phyloP scores from a whole-genome alignment of 2,888 invertebrate species.

The Parthenolecanium corni region DNA sequence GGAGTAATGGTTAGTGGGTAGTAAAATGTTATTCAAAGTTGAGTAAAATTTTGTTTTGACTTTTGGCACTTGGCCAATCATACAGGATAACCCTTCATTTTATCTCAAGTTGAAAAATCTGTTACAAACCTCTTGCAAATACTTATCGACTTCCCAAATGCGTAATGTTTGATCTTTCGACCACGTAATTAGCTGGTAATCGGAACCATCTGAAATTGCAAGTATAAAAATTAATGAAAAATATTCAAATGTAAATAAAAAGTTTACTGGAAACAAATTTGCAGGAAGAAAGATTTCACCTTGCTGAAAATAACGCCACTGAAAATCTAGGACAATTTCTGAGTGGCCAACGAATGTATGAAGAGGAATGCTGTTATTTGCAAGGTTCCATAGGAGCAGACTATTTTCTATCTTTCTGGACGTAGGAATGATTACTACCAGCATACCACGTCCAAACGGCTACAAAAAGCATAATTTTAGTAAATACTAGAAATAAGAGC shows the following conservation, averaged over 20 bases:
- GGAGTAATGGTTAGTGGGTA: too few species aligned
- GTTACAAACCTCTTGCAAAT: conserved; percentile 54
- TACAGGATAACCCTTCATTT: conserved; percentile 2
- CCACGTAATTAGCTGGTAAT: conserved; percentile 86
- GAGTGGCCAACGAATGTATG: conserved; percentile 89
- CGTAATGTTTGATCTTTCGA: conserved; percentile 84
- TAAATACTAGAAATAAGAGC: conserved; percentile 8
- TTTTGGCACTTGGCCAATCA: too few species aligned
- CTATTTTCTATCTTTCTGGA: conserved; percentile 78
- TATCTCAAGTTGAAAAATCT: not conserved
- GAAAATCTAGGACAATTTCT: conserved; percentile 88
- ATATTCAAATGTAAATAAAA: not conserved
- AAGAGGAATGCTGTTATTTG: conserved; percentile 48
- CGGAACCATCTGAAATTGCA: conserved; percentile 36
- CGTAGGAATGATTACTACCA: conserved; percentile 87
- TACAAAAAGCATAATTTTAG: conserved; percentile 29
- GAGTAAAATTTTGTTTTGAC: not conserved
- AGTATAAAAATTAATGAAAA: not conserved
- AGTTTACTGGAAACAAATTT: not conserved
- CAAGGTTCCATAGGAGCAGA: conserved; percentile 63
- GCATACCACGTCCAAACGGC: conserved; percentile 83
- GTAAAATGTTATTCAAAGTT: not conserved
- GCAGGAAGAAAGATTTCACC: conserved; percentile 22
- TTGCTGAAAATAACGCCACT: conserved; percentile 65
- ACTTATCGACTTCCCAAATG: conserved; percentile 79